Percentiles rank a stretch among this genome's conserved stretches.
These are phyloP conservation scores for Acanthiza pusilla DNA, from an alignment of 2,797 vertebrate species.

Conservation along the genomic window DNA sequence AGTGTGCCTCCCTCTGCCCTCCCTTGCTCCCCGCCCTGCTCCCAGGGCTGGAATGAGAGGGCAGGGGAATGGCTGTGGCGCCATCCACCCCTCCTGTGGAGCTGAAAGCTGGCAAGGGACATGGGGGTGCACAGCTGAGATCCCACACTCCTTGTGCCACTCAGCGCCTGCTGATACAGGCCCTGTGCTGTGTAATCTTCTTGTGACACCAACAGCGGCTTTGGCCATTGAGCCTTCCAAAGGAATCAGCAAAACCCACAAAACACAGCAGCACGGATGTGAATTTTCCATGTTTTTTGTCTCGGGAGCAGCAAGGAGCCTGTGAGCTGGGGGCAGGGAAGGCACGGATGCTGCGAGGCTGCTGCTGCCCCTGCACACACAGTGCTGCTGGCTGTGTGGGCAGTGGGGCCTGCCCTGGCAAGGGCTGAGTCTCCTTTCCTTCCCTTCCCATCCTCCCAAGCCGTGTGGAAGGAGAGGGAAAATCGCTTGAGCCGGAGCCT, in stretches of 20 bases:
- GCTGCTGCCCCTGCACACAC: background rate
- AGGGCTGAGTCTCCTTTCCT: accelerated
- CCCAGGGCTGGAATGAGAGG: background rate
- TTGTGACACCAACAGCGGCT: background rate
- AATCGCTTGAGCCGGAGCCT: background rate
- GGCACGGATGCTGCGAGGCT: background rate
- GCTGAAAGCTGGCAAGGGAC: background rate
- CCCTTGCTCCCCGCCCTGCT: background rate
- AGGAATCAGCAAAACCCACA: background rate
- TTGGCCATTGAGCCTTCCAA: background rate
- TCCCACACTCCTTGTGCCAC: background rate
- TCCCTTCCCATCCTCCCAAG: background rate
- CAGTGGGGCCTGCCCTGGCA: background rate
- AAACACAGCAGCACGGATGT: background rate
- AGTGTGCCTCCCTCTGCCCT: background rate
- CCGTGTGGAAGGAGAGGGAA: background rate
- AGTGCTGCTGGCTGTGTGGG: background rate
- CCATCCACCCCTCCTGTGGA: accelerated
- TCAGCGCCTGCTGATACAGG: no score
- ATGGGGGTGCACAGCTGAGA: background rate
- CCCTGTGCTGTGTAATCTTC: background rate
- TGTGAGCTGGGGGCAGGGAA: background rate
- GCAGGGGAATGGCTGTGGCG: background rate
- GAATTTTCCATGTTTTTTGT: background rate
- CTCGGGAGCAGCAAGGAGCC: accelerated